Evolutionary conservation across 2,113 vertebrate genomes (phyloP).

Genomic region (Guaruba guarouba): DNA sequence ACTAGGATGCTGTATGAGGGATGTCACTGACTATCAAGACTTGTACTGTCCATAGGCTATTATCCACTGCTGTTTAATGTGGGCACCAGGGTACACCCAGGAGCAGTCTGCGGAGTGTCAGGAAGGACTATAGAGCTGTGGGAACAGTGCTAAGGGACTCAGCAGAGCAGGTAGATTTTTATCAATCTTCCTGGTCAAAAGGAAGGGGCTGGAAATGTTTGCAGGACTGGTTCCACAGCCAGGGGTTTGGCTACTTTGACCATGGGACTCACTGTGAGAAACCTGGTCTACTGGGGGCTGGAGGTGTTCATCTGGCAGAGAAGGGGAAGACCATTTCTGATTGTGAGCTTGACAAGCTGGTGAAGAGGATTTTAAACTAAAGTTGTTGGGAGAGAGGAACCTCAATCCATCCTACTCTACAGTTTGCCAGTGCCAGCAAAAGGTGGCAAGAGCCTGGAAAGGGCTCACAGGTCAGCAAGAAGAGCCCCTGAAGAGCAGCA

Average conservation of each 20-base stretch:
- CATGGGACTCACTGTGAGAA: background rate
- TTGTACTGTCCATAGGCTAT: background rate
- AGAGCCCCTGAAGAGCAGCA: background rate
- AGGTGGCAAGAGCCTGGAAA: background rate
- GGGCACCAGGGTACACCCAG: background rate
- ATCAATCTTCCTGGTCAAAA: background rate
- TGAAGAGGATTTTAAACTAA: background rate
- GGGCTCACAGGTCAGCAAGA: background rate
- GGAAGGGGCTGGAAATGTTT: background rate
- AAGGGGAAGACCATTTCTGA: background rate
- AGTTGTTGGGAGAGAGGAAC: background rate
- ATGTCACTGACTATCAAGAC: background rate
- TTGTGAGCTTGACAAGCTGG: background rate
- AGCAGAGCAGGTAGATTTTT: background rate
- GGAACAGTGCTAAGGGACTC: background rate
- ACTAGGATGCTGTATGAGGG: background rate
- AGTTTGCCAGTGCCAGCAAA: background rate
- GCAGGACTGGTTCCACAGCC: background rate
- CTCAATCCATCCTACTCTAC: background rate
- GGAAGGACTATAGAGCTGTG: background rate
- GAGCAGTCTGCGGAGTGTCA: background rate
- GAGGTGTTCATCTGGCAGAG: background rate
- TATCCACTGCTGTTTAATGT: background rate
- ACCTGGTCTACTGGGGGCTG: background rate
- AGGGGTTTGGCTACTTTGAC: background rate